These are phyloP conservation scores for Melanerpes formicivorus DNA, from an alignment of 2,113 vertebrate genomes.

Conservation along the genomic window DNA sequence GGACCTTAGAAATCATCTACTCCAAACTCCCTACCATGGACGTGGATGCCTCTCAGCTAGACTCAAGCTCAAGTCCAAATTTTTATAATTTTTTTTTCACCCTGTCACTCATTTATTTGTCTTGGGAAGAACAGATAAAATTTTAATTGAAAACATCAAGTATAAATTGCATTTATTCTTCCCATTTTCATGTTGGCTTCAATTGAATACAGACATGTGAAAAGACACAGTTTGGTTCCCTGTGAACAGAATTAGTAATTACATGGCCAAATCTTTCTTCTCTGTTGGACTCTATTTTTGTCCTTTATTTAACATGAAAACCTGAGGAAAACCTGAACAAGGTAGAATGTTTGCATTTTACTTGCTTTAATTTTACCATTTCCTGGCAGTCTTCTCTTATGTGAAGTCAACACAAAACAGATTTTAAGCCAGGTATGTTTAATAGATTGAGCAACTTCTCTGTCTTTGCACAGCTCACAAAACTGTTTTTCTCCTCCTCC, in stretches of 20 bases:
- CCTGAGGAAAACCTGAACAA: neutral
- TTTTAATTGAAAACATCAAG: neutral
- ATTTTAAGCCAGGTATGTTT: neutral
- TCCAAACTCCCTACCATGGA: too few species aligned
- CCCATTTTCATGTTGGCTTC: neutral
- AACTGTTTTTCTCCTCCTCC: neutral
- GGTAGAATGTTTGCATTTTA: neutral
- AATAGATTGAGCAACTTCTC: neutral
- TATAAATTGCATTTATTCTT: neutral
- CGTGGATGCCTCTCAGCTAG: too few species aligned
- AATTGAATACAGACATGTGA: neutral
- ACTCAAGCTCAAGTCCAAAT: too few species aligned
- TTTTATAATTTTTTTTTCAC: neutral
- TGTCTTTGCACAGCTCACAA: neutral
- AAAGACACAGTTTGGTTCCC: neutral
- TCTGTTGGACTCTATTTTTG: neutral
- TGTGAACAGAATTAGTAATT: neutral
- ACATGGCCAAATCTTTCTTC: neutral
- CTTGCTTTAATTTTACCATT: neutral
- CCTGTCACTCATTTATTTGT: neutral
- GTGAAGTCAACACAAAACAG: neutral
- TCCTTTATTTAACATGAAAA: neutral
- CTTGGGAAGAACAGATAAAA: neutral
- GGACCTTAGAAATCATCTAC: too few species aligned
- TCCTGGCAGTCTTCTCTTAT: neutral